phyloP scores from a whole-genome alignment of 2,113 vertebrate species.

The Sander vitreus region DNA sequence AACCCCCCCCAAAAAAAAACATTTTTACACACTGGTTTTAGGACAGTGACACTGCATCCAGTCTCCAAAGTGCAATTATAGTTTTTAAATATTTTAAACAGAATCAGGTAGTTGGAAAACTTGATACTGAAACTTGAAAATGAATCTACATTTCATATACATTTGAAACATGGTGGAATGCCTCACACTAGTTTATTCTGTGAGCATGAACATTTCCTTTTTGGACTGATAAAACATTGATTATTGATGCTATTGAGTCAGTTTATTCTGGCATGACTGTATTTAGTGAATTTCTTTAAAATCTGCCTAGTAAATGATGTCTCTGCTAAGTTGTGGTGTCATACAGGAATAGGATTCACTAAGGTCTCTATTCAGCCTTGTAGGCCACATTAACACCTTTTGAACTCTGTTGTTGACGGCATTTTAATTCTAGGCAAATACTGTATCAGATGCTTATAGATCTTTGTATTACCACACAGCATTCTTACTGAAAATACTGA shows the following conservation, averaged over 20 bases:
- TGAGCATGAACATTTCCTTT: not conserved
- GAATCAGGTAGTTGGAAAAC: not conserved
- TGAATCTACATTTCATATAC: too few species aligned
- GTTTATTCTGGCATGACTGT: not conserved
- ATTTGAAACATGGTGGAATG: too few species aligned
- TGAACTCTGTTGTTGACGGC: not conserved
- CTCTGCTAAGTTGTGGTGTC: not conserved
- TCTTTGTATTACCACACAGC: not conserved
- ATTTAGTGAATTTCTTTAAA: not conserved
- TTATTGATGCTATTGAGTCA: not conserved
- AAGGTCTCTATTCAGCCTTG: not conserved
- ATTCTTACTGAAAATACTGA: not conserved
- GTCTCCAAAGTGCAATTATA: not conserved
- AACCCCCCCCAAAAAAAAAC: not conserved
- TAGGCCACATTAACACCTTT: not conserved
- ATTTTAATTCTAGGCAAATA: not conserved
- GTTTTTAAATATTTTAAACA: not conserved
- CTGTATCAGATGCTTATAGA: too few species aligned
- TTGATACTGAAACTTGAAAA: too few species aligned
- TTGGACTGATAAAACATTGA: not conserved
- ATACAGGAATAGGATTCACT: not conserved
- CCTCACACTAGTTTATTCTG: not conserved
- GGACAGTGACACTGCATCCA: not conserved
- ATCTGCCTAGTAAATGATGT: not conserved
- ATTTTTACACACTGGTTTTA: not conserved